Evolutionary conservation across 2,888 invertebrate genomes (phyloP).

Genomic region (Aphidoletes aphidimyza): DNA sequence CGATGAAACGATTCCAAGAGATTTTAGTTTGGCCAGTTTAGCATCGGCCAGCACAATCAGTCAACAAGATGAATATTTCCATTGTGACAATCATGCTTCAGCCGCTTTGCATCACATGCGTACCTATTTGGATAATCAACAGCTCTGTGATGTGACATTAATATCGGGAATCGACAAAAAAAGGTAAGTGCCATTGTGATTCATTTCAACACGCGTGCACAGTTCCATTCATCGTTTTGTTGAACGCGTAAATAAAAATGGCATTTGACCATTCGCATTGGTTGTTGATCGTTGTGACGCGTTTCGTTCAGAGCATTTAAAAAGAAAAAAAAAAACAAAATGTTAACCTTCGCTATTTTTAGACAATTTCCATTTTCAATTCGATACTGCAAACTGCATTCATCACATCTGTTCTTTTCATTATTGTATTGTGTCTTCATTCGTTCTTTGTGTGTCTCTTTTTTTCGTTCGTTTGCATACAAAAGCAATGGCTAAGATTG

Average conservation of each 20-base stretch:
- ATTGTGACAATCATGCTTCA: slow-evolving; percentile 83
- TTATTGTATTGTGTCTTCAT: not conserved
- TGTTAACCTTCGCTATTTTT: slow-evolving; percentile 28
- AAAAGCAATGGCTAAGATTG: not conserved
- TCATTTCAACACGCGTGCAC: not conserved
- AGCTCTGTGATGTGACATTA: slow-evolving; percentile 88
- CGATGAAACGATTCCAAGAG: slow-evolving; percentile 73
- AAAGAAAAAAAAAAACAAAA: no score
- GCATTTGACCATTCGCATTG: not conserved
- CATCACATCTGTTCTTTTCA: slow-evolving; percentile 8
- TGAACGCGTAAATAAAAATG: slow-evolving; percentile 7
- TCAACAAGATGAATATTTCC: slow-evolving; percentile 82
- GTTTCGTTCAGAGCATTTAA: no score
- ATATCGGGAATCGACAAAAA: slow-evolving; percentile 78
- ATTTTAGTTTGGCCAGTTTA: slow-evolving; percentile 74
- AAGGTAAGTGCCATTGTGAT: slow-evolving; percentile 66
- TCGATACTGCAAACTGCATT: not conserved
- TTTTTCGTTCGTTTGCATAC: not conserved
- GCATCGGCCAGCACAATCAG: slow-evolving; percentile 71
- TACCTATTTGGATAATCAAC: slow-evolving; percentile 81
- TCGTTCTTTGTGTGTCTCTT: not conserved
- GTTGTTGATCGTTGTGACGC: not conserved
- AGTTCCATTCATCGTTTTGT: slow-evolving; percentile 19
- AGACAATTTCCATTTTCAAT: slow-evolving; percentile 25
- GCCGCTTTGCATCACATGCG: slow-evolving; percentile 84